These are phyloP conservation scores for Streptopelia turtur DNA, from an alignment of 2,797 vertebrate species.

Conservation along the genomic window DNA sequence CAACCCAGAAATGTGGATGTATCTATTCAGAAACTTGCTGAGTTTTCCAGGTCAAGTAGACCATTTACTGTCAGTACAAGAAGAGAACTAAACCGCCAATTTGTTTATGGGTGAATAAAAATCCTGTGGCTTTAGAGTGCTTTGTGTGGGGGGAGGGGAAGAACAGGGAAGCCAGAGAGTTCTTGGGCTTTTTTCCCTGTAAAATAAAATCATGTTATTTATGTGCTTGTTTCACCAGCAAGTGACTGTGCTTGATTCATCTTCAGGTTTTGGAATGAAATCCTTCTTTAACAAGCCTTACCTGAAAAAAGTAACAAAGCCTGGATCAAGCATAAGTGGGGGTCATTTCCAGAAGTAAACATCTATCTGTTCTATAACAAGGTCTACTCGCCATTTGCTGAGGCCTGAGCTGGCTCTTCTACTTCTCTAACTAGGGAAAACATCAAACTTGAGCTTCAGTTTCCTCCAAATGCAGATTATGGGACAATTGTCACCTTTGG, in stretches of 20 bases:
- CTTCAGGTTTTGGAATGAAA: background rate
- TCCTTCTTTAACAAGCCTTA: background rate
- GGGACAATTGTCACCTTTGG: background rate
- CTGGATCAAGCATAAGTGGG: background rate
- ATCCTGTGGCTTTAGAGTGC: slow-evolving; percentile 28
- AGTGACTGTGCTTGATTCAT: background rate
- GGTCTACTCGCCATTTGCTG: background rate
- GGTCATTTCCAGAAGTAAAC: background rate
- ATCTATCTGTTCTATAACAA: background rate
- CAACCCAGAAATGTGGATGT: background rate
- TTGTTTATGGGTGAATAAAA: slow-evolving; percentile 57
- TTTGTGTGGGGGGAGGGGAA: background rate
- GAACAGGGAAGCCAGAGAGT: background rate
- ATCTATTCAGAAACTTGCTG: slow-evolving; percentile 21
- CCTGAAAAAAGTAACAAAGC: background rate
- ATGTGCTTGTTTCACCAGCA: background rate
- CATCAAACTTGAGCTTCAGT: background rate
- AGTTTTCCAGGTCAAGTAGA: slow-evolving; percentile 60
- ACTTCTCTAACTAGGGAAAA: background rate
- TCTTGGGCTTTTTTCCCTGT: background rate
- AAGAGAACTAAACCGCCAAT: slow-evolving; percentile 20
- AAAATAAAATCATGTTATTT: background rate
- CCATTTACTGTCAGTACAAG: slow-evolving; percentile 7
- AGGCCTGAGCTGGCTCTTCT: background rate
- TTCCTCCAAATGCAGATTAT: background rate